phyloP scores from a whole-genome alignment of 1,140 invertebrate species.

The Microvelia longipes region DNA sequence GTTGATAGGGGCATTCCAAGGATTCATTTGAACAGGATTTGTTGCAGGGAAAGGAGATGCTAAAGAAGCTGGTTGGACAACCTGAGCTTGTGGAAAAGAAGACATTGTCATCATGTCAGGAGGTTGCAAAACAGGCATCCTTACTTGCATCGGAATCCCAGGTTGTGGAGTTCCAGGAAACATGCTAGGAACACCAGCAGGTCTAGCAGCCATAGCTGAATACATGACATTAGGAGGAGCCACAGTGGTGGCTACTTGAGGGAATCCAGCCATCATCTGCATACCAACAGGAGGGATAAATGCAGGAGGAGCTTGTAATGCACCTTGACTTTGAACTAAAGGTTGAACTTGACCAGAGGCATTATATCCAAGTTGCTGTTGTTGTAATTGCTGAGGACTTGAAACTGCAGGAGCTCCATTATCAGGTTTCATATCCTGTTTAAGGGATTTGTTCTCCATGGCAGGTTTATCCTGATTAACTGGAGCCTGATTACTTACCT shows the following conservation, averaged over 20 bases:
- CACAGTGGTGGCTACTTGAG: no score
- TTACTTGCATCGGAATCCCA: not conserved
- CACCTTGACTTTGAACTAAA: no score
- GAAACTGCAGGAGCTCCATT: not conserved
- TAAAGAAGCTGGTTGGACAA: constrained; percentile 18
- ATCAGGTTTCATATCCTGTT: not conserved
- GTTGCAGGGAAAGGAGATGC: no score
- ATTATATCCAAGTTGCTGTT: not conserved
- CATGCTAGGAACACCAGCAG: not conserved
- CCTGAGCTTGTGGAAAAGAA: not conserved
- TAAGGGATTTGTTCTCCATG: not conserved
- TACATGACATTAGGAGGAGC: no score
- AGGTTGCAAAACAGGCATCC: not conserved
- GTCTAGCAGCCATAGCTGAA: not conserved
- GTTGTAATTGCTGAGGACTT: not conserved
- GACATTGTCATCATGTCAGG: not conserved
- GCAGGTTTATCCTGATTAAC: not conserved
- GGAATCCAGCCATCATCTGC: not conserved
- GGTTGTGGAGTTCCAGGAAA: not conserved
- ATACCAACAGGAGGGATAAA: not conserved
- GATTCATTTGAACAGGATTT: no score
- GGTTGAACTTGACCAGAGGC: not conserved
- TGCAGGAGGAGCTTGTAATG: not conserved
- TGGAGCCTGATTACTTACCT: not conserved
- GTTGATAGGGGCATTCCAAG: not conserved